Conservation (phyloP, 1,140 invertebrate species). For the Sitodiplosis mosellana region DNA sequence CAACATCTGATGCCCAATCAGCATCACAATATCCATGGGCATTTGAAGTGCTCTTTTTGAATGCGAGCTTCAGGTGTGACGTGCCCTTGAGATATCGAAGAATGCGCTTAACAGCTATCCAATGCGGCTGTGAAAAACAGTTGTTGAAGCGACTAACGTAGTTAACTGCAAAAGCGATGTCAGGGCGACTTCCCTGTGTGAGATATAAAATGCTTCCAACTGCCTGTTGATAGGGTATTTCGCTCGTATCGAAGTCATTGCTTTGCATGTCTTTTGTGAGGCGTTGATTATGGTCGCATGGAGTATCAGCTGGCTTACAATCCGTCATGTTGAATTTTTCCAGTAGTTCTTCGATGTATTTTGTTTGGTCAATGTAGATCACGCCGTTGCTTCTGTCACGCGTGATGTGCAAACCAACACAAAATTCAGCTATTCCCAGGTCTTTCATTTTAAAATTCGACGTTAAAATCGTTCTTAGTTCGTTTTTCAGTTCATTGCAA, state of each 20-base stretch:
- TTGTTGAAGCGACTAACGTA: too few relatives aligned
- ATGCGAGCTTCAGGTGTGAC: constrained; percentile 6
- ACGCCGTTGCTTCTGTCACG: constrained; percentile 7
- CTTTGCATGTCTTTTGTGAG: constrained; percentile 9
- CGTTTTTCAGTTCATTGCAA: constrained; percentile 1
- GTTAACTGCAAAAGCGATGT: constrained; percentile 15
- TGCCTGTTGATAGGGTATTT: constrained; percentile 14
- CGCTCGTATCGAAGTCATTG: constrained; percentile 8
- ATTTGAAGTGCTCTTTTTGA: neutral
- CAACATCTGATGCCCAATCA: constrained; percentile 16
- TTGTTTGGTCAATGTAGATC: constrained; percentile 15
- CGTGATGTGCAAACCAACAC: constrained; percentile 14
- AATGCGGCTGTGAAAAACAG: too few relatives aligned
- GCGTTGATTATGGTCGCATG: constrained; percentile 14
- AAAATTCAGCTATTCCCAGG: constrained; percentile 9
- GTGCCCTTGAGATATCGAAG: constrained; percentile 10
- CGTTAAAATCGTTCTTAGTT: constrained; percentile 8
- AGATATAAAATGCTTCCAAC: constrained; percentile 14
- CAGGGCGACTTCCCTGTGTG: constrained; percentile 11
- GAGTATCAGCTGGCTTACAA: constrained; percentile 16
- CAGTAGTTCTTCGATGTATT: constrained; percentile 19
- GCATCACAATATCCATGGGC: constrained; percentile 13
- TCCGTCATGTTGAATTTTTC: constrained; percentile 18
- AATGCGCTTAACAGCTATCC: constrained; percentile 11
- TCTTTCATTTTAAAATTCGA: too few relatives aligned